Conservation (phyloP, 2,113 vertebrate genomes). For the Spheniscus mendiculus region DNA sequence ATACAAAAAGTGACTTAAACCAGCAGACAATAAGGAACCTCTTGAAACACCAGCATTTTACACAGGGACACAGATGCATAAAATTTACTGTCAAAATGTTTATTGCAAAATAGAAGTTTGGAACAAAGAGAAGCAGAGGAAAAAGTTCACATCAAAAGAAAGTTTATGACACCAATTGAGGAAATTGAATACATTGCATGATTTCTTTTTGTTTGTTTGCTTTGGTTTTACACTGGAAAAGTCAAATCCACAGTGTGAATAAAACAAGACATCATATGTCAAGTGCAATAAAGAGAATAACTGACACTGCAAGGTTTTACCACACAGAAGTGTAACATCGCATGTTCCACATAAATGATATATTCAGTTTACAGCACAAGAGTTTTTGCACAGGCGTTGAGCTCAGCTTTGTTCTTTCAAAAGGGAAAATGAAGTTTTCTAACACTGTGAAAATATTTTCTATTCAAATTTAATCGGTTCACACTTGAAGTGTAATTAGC, state of each 20-base stretch:
- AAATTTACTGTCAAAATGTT: conserved; percentile 84
- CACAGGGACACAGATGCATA: conserved; percentile 76
- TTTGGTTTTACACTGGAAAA: conserved; percentile 71
- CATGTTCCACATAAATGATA: conserved; percentile 73
- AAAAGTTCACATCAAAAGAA: conserved; percentile 78
- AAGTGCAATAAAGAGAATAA: conserved; percentile 59
- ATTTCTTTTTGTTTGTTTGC: conserved; percentile 40
- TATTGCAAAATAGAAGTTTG: conserved; percentile 85
- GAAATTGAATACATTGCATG: conserved; percentile 69
- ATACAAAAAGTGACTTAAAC: background rate
- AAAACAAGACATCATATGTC: conserved; percentile 64
- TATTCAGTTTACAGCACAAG: conserved; percentile 67
- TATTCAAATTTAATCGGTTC: conserved; percentile 62
- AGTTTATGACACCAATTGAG: conserved; percentile 73
- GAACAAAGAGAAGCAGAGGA: conserved; percentile 79
- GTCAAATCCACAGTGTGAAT: conserved; percentile 67
- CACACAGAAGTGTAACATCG: conserved; percentile 71
- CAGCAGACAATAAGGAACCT: background rate
- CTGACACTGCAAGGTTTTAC: conserved; percentile 63
- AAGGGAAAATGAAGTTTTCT: conserved; percentile 51
- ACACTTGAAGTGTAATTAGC: conserved; percentile 73
- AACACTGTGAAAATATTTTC: conserved; percentile 66
- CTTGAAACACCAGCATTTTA: conserved; percentile 40
- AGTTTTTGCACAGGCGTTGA: conserved; percentile 64
- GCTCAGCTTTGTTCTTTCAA: conserved; percentile 62